Evolutionary conservation across 2,797 vertebrate genomes (phyloP).

Genomic region (Remorina albescens): DNA sequence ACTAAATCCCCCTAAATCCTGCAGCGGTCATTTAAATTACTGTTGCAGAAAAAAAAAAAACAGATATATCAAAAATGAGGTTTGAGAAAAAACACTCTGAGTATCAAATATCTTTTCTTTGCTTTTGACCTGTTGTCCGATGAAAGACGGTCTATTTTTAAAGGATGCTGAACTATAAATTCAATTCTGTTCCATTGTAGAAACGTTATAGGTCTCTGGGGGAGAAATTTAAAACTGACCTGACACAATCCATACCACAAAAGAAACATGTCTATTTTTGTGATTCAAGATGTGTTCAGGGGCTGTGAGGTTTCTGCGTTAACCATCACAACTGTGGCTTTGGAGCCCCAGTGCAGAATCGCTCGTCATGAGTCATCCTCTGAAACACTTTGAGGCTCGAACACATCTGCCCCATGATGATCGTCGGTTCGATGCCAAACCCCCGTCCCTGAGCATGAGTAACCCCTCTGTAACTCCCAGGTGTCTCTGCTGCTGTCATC

Average conservation of each 20-base stretch:
- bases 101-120: neutral
- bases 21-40: neutral
- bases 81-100: neutral
- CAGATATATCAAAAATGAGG: neutral
- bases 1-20: too few relatives aligned
- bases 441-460: slow-evolving; percentile 22
- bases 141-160: neutral
- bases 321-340: slow-evolving; percentile 26
- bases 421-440: slow-evolving; percentile 37
- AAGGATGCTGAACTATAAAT: neutral
- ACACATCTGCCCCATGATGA: slow-evolving; percentile 45
- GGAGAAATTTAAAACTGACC: neutral
- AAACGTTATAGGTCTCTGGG: too few relatives aligned
- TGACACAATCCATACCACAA: neutral
- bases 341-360: slow-evolving; percentile 29
- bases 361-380: slow-evolving; percentile 50
- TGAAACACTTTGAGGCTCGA: slow-evolving; percentile 27
- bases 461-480: slow-evolving; percentile 33
- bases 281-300: neutral
- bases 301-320: slow-evolving; percentile 12
- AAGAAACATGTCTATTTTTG: neutral
- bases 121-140: neutral
- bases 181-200: neutral
- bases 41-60: neutral
- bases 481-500: slow-evolving; percentile 42